Conservation (phyloP, 2,797 vertebrate genomes). For the Mormyrops attenuatus region DNA sequence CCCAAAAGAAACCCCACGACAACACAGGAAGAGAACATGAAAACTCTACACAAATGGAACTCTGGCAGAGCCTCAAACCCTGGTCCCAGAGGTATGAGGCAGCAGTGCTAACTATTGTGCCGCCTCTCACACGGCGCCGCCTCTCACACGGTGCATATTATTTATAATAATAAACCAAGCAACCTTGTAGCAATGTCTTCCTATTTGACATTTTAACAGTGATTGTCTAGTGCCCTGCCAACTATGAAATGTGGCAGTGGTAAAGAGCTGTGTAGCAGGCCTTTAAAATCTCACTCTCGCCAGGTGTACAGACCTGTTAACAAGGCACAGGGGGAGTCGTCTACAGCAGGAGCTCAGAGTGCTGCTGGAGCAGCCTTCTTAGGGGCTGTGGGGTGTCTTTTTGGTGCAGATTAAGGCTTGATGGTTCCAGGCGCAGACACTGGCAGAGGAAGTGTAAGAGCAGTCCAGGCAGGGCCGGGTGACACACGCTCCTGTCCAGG, state of each 20-base stretch:
- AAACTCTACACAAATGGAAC: not conserved
- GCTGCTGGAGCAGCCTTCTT: not conserved
- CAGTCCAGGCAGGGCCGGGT: not conserved
- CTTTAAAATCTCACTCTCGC: not conserved
- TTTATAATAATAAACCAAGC: not conserved
- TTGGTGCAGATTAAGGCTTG: slow-evolving; percentile 5
- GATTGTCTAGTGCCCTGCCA: not conserved
- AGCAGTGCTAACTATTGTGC: not conserved
- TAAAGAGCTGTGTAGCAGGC: not conserved
- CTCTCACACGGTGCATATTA: not conserved
- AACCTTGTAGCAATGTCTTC: not conserved
- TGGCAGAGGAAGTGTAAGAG: not conserved
- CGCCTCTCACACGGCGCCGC: not conserved
- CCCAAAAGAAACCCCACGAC: not conserved
- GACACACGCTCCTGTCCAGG: not conserved
- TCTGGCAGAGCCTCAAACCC: not conserved
- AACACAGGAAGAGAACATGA: not conserved
- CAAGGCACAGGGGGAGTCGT: not conserved
- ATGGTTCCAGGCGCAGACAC: not conserved
- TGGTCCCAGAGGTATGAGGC: not conserved
- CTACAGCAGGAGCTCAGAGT: not conserved
- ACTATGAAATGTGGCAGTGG: not conserved
- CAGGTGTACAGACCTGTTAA: not conserved
- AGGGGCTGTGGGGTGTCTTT: not conserved
- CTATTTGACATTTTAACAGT: not conserved